Evolutionary conservation across 2,113 vertebrate species (phyloP), one percentile per base, ranked within the genome.

Genomic region (Tor tambroides): DNA sequence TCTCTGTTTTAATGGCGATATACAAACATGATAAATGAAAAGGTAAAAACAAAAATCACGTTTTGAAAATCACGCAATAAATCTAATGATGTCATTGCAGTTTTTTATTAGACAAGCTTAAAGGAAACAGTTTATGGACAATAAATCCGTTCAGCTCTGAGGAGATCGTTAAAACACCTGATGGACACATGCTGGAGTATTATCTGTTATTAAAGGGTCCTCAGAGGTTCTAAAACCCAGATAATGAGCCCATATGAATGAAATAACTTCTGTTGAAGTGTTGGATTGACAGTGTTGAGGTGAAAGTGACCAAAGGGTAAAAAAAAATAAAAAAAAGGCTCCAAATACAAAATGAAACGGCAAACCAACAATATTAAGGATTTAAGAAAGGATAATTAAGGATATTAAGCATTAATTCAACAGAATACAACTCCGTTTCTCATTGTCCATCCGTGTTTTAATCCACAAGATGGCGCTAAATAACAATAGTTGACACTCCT

Each of bases 401-500:
- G n/a, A n/a, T n/a, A n/a, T n/a, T n/a, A n/a, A n/a, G n/a, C n/a
- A n/a, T 51, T 51, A 51, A 51, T 15, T 51, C 49, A 17, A 51
- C 8, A 14, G 51, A 54, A 54, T 56, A 19, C 51, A 56, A 30
- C 28, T 65, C 12, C 4, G 17, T 30, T 69, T 32, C 14, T 30
- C 9, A 63, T 26, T 28, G 12, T 15, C 6, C 30, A 21, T 21
- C 28, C 12, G 7, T 35, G n/a, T 23, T 69, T 28, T 15, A 23
- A 9, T n/a, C 82, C 88, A 87, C 85, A 56, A 82, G 88, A 69
- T 85, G 86, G 83, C 83, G 61, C 71, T 59, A 83, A 54, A 81
- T 10, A 28, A 23, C 56, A 69, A 67, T 14, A 72, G 15, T 67
- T 21, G 5, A 12, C 23, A 10, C 21, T 26, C 15, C 38, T 51